Percentiles rank a stretch among this genome's conserved stretches.
phyloP scores from a whole-genome alignment of 2,888 invertebrate species.

The Agrotis segetum region DNA sequence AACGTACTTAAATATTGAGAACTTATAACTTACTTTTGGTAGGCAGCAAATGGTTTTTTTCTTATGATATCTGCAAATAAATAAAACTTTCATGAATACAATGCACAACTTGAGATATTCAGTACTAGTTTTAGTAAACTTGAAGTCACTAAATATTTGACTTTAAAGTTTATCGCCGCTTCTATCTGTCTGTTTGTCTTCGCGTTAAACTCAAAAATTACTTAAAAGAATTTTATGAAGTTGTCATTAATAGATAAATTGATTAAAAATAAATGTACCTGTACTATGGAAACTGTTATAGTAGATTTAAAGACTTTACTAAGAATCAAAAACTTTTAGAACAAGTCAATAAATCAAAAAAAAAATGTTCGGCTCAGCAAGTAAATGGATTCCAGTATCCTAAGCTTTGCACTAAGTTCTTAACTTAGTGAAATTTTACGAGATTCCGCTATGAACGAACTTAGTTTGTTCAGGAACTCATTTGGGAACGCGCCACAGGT shows the following conservation, averaged over 20 bases:
- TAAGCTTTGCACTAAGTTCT: slow-evolving; percentile 11
- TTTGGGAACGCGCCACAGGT: slow-evolving; percentile 55
- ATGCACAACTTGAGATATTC: neutral
- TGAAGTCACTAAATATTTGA: too few species aligned
- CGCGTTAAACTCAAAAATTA: too few species aligned
- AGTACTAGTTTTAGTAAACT: neutral
- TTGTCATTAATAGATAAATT: too few species aligned
- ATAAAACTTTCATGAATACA: neutral
- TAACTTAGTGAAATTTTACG: slow-evolving; percentile 36
- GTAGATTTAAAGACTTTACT: too few species aligned
- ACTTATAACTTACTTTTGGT: slow-evolving; percentile 40
- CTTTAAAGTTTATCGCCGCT: too few species aligned
- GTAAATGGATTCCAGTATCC: slow-evolving; percentile 36
- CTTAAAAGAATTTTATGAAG: too few species aligned
- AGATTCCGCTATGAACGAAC: slow-evolving; percentile 28
- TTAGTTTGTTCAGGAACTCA: slow-evolving; percentile 56
- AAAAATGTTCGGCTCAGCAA: slow-evolving; percentile 7
- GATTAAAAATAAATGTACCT: too few species aligned
- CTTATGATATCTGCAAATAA: slow-evolving; percentile 39
- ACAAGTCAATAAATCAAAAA: neutral
- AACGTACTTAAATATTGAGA: too few species aligned
- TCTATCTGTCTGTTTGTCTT: too few species aligned
- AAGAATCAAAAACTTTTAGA: neutral
- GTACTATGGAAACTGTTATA: too few species aligned
- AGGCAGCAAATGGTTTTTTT: slow-evolving; percentile 6